Base-by-base conservation (phyloP, 2,888 invertebrate species). In the Calephelis perditalis region DNA sequence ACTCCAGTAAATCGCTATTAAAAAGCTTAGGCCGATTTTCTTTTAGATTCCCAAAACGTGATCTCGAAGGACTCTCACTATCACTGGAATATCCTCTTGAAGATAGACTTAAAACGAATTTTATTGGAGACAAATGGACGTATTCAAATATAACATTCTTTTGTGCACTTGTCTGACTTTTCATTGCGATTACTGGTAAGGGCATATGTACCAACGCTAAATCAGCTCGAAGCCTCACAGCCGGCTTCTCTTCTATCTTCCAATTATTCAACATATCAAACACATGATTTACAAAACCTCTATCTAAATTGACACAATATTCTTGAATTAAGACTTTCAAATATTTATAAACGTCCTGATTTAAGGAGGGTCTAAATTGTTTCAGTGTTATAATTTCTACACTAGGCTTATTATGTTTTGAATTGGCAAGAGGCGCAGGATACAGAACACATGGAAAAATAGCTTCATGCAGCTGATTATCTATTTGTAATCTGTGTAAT, bases 401-500 rank as follows among this genome's bases (percentile, higher is more conserved):
- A 73, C 94, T 94, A 0, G 95, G 93, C 63, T 92, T 92, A 0
- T 75, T 61, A 1, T 77, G 77, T 40, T 77, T 77, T 2, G 74
- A 67, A 49, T 91, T 87, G 5, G 91, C 86, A 12, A 91, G 69
- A 1, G 94, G 93, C 1, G 92, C 91, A 0, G 94, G 93, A 71
- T 94, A 91, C 11, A 95, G 71, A 9, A 94, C 93, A 49, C 93
- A 92, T 0, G 95, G 94, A 73, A 94, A 95, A 47, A 94, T 92
- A 11, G 95, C 94, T 73, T 95, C 94, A 58, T 91, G 87, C 64
- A 94, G 76, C 79, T 95, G 95, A 79, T 96, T 96, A 80, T 97
- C 96, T 64, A 96, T 88, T 92, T 96, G 92, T 36, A 92, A 74
- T 62, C 86, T 79, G 73, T 96, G 95, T 12, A 96, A 70, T 76